These are phyloP conservation scores for Eupithecia dodoneata DNA, from an alignment of 2,888 invertebrate species.

Conservation along the genomic window DNA sequence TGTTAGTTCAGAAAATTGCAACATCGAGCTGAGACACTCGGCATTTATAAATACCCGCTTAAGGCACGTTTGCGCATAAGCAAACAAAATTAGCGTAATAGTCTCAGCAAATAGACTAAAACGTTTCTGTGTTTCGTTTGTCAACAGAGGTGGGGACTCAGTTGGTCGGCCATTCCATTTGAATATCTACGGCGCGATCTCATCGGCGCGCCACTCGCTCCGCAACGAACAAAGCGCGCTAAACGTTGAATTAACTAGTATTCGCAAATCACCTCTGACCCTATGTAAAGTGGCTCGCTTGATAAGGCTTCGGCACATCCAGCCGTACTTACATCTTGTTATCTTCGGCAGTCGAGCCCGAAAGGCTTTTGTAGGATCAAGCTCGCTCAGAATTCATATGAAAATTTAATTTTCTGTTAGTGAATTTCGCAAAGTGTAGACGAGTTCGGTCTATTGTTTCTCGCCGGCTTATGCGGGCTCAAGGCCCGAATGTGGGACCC, in stretches of 20 bases:
- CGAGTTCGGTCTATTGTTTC: slow-evolving; percentile 77
- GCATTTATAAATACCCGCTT: slow-evolving; percentile 49
- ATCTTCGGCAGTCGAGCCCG: slow-evolving; percentile 69
- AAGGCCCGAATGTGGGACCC: slow-evolving; percentile 70
- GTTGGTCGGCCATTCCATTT: slow-evolving; percentile 65
- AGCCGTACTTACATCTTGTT: slow-evolving; percentile 74
- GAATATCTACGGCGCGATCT: slow-evolving; percentile 74
- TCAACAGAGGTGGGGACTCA: slow-evolving; percentile 58
- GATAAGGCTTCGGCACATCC: slow-evolving; percentile 70
- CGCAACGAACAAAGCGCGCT: slow-evolving; percentile 66
- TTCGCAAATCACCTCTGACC: slow-evolving; percentile 74
- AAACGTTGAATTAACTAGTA: slow-evolving; percentile 74
- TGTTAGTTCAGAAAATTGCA: slow-evolving; percentile 48
- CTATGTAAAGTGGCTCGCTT: slow-evolving; percentile 68
- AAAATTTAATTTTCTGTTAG: slow-evolving; percentile 81
- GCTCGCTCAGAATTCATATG: slow-evolving; percentile 74
- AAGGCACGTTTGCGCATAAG: slow-evolving; percentile 55
- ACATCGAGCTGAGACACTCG: slow-evolving; percentile 45
- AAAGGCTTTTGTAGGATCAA: slow-evolving; percentile 77
- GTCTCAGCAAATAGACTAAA: slow-evolving; percentile 63
- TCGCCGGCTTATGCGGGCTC: slow-evolving; percentile 76
- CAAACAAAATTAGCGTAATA: slow-evolving; percentile 67
- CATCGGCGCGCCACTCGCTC: slow-evolving; percentile 46
- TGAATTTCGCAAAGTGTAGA: slow-evolving; percentile 74
- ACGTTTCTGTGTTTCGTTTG: slow-evolving; percentile 65